Conservation (phyloP, 2,888 invertebrate genomes). For the Empis stercorea region DNA sequence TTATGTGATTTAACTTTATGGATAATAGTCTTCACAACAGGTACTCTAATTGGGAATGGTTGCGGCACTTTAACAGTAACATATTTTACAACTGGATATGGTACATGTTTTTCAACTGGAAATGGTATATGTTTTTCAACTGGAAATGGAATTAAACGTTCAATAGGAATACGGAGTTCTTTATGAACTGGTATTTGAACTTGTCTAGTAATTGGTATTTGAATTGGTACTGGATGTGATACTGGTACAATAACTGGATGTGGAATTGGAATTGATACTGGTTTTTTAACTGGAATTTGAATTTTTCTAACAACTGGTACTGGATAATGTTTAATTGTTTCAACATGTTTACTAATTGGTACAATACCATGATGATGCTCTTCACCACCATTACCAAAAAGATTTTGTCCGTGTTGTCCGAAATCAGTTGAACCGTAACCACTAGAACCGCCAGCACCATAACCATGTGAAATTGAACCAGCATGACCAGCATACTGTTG, state of each 20-base stretch:
- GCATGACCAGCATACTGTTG: too few relatives aligned
- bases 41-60: slow-evolving; percentile 65
- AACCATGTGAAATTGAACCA: too few relatives aligned
- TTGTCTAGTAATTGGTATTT: slow-evolving; percentile 59
- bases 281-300: slow-evolving; percentile 53
- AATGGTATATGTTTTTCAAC: slow-evolving; percentile 60
- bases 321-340: slow-evolving; percentile 46
- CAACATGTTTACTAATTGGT: slow-evolving; percentile 34
- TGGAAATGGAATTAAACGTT: slow-evolving; percentile 54
- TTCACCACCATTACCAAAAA: too few relatives aligned
- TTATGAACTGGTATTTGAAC: slow-evolving; percentile 58
- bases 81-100: slow-evolving; percentile 58
- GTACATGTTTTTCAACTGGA: slow-evolving; percentile 63
- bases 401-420: too few relatives aligned
- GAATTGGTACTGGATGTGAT: slow-evolving; percentile 65
- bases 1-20: slow-evolving; percentile 36
- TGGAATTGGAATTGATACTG: slow-evolving; percentile 60
- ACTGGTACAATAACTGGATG: slow-evolving; percentile 64
- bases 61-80: slow-evolving; percentile 64
- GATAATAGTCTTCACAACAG: slow-evolving; percentile 49
- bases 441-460: too few relatives aligned
- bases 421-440: too few relatives aligned
- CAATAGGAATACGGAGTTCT: slow-evolving; percentile 45
- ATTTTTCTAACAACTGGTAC: slow-evolving; percentile 60
- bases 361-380: not conserved